These are phyloP conservation scores for Regulus satrapa DNA, from an alignment of 2,113 vertebrate genomes.

Conservation along the genomic window DNA sequence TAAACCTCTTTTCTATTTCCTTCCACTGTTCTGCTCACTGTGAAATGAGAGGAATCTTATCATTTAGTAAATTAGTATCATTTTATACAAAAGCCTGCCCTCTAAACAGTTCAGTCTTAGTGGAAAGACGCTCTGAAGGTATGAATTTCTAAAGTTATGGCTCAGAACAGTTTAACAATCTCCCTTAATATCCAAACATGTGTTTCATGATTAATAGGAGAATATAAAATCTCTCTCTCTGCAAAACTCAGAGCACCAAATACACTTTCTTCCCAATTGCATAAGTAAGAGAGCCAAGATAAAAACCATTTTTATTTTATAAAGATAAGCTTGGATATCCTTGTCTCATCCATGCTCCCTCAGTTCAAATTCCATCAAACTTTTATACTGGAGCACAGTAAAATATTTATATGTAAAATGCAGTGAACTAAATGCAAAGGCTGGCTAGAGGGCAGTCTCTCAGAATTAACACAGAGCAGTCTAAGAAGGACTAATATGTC, in stretches of 20 bases:
- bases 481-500: neutral
- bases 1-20: neutral
- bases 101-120: neutral
- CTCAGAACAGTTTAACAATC: neutral
- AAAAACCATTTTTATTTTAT: neutral
- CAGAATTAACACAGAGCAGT: neutral
- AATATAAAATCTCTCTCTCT: neutral
- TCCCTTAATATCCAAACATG: neutral
- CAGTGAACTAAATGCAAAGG: neutral
- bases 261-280: neutral
- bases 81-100: neutral
- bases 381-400: neutral
- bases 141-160: neutral
- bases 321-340: neutral
- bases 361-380: constrained; percentile 3
- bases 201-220: neutral
- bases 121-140: neutral
- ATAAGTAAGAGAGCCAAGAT: neutral
- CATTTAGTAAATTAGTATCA: neutral
- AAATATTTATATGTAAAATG: constrained; percentile 36
- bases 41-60: neutral
- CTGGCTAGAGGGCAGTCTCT: neutral
- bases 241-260: neutral
- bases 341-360: neutral
- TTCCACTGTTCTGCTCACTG: neutral